Percentiles rank a stretch among this genome's conserved stretches.
phyloP scores from a whole-genome alignment of 1,140 invertebrate species.

The Panagrolaimus sp. region DNA sequence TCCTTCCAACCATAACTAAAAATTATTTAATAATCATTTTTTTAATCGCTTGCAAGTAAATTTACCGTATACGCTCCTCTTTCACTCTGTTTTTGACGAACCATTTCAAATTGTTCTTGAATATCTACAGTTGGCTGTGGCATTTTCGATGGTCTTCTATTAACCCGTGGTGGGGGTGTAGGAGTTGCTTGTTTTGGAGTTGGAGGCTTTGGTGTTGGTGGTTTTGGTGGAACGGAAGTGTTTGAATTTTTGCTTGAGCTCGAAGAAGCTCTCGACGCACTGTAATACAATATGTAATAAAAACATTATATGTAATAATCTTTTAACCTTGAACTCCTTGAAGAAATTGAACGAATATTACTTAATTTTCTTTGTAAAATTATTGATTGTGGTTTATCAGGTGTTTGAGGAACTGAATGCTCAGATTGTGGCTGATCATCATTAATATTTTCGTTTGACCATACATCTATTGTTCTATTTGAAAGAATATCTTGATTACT shows the following conservation, averaged over 20 bases:
- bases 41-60: neutral
- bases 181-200: neutral
- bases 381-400: neutral
- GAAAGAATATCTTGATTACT: neutral
- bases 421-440: neutral
- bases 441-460: neutral
- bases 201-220: neutral
- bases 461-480: constrained; percentile 1
- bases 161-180: neutral
- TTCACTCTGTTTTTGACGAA: constrained; percentile 2
- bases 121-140: neutral
- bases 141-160: neutral
- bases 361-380: constrained; percentile 3
- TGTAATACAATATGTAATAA: neutral
- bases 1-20: constrained; percentile 4
- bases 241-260: neutral
- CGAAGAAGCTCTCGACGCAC: too few relatives aligned
- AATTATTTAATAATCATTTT: neutral
- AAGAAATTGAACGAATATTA: constrained; percentile 10
- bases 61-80: constrained; percentile 5
- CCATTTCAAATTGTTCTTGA: neutral
- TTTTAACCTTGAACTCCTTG: constrained; percentile 1
- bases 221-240: neutral
- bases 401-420: neutral
- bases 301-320: too few relatives aligned